Conservation (phyloP, 2,113 vertebrate genomes). For the Azemiops feae region DNA sequence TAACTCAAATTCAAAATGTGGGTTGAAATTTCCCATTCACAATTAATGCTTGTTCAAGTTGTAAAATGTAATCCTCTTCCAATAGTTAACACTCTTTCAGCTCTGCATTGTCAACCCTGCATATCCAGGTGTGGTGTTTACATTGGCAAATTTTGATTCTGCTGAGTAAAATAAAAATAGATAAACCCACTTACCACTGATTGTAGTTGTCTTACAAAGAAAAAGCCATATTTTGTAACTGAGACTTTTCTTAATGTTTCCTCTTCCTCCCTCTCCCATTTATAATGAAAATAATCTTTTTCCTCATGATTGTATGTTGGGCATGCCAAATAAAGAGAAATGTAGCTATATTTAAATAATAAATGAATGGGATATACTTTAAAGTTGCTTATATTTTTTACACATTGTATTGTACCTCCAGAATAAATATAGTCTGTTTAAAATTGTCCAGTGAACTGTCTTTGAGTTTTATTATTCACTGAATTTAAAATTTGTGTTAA, state of each 20-base stretch:
- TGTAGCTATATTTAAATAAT: conserved; percentile 39
- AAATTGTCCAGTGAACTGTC: conserved; percentile 11
- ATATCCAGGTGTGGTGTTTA: conserved; percentile 8
- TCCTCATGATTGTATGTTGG: conserved; percentile 38
- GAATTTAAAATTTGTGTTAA: neutral
- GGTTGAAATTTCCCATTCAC: neutral
- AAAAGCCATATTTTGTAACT: conserved; percentile 55
- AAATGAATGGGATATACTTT: conserved; percentile 6
- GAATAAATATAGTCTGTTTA: conserved; percentile 36
- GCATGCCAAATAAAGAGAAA: conserved; percentile 46
- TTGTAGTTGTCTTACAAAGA: conserved; percentile 25
- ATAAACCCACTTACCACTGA: conserved; percentile 24
- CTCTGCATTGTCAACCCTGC: neutral
- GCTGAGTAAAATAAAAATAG: conserved; percentile 18
- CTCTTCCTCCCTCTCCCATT: conserved; percentile 21
- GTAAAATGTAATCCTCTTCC: conserved; percentile 1
- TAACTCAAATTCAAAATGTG: neutral
- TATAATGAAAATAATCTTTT: neutral
- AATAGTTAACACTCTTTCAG: neutral
- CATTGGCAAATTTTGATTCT: conserved; percentile 24
- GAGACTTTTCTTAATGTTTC: neutral
- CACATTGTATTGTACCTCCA: conserved; percentile 42
- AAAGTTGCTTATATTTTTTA: conserved; percentile 25
- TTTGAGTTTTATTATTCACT: neutral
- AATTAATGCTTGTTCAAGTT: neutral